Base-by-base conservation (phyloP, 1,140 invertebrate genomes). In the Zeugodacus cucurbitae region DNA sequence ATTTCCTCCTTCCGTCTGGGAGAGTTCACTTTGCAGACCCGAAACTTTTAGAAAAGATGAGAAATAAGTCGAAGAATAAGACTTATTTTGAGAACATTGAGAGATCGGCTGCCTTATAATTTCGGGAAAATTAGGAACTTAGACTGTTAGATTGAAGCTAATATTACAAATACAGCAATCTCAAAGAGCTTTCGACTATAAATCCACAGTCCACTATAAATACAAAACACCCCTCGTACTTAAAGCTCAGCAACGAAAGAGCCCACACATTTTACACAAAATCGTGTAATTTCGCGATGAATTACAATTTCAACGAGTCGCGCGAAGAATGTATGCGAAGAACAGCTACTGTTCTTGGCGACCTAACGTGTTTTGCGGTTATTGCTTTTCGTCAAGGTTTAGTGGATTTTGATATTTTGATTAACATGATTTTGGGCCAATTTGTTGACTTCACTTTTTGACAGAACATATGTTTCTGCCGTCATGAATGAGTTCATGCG, bases 391-490 rank as follows among this genome's bases (percentile, higher is more conserved):
- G 34, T 41, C 37, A 48, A 82, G 37, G 17, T 82, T 37, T 26
- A 22, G 6, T n/a, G 41, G 11, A 6, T 82, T 82, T 82, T 48
- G 41, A 82, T 62, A 20, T 41, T 41, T 41, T 41, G 3, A 3
- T 67, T 34, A 67, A 67, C 26, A 67, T 67, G 26, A 3, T 82
- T 82, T 54, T 82, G 74, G 8, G 44, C n/a, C 74, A 82, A 82
- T 82, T 82, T 82, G 41, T 48, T 44, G 74, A n/a, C 74, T 82
- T 26, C 74, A 82, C 74, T 48, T 82, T 70, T 82, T 82, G 74
- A 82, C 74, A 82, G 74, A 82, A 82, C 74, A 82, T 82, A 82
- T 82, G 74, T 82, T 48, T 41, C 44, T 82, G 74, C 26, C 22
- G 41, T 20, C 74, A 82, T 82, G n/a, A 82, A 54, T 82, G 74